phyloP scores from a whole-genome alignment of 2,797 vertebrate species.

The Toxotes lorentzi region DNA sequence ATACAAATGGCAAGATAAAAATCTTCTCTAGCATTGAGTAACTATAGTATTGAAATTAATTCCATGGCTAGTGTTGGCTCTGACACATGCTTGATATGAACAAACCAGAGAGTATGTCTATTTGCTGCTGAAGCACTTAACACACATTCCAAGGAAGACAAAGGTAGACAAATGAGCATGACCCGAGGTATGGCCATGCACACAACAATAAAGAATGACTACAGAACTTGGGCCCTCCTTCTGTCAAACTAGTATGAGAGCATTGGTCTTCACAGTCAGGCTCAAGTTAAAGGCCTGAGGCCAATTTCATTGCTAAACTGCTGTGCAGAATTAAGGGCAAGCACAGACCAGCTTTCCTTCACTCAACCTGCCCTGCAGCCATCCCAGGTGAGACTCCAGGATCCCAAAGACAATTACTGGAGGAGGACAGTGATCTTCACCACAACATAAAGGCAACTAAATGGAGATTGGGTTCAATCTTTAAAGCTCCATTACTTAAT shows the following conservation, averaged over 20 bases:
- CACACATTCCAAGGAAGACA: constrained; percentile 30
- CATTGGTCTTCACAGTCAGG: constrained; percentile 10
- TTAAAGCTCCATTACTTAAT: background rate
- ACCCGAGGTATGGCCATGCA: constrained; percentile 8
- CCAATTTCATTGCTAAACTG: constrained; percentile 7
- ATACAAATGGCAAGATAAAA: constrained; percentile 18
- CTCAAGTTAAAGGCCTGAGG: constrained; percentile 29
- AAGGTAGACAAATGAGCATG: constrained; percentile 17
- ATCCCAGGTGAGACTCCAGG: background rate
- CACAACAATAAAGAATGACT: background rate
- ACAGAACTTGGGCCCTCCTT: constrained; percentile 5
- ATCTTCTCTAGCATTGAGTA: constrained; percentile 2
- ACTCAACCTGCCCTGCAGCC: constrained; percentile 30
- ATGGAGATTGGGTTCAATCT: background rate
- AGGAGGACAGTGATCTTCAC: constrained; percentile 3
- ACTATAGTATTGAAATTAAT: constrained; percentile 6
- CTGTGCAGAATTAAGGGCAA: constrained; percentile 38
- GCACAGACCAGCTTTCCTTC: constrained; percentile 44
- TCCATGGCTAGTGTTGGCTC: background rate
- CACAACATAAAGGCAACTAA: constrained; percentile 8
- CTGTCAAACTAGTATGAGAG: background rate
- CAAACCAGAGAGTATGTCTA: background rate
- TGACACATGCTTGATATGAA: constrained; percentile 28
- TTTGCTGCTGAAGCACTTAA: constrained; percentile 26
- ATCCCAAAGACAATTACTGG: constrained; percentile 2